phyloP scores from a whole-genome alignment of 1,140 invertebrate genomes.

The Monochamus saltuarius region DNA sequence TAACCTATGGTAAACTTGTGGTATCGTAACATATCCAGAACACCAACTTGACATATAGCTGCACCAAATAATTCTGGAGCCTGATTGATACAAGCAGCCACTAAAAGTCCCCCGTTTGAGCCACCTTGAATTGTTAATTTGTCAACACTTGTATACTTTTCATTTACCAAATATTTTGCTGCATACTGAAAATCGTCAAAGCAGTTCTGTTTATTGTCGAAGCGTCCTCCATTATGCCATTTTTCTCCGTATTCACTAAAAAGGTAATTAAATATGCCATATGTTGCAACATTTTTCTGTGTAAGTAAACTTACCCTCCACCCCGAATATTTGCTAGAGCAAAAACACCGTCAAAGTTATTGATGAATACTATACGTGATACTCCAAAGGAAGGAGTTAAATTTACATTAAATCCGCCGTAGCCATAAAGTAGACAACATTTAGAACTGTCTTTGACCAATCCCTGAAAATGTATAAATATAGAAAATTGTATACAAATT shows the following conservation, averaged over 20 bases:
- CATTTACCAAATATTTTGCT: constrained; percentile 84
- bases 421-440: constrained; percentile 89
- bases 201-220: constrained; percentile 94
- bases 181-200: constrained; percentile 96
- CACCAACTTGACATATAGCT: constrained; percentile 66
- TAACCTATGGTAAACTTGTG: constrained; percentile 98
- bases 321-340: constrained; percentile 94
- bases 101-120: constrained; percentile 94
- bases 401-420: constrained; percentile 96
- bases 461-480: constrained; percentile 61
- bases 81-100: constrained; percentile 92
- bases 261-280: not conserved
- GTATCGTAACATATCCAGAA: constrained; percentile 96
- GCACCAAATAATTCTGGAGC: constrained; percentile 92
- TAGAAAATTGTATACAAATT: no score
- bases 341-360: constrained; percentile 85
- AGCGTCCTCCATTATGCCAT: constrained; percentile 93
- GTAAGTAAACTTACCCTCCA: constrained; percentile 72
- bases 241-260: constrained; percentile 90
- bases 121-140: constrained; percentile 90
- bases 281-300: not conserved
- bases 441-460: constrained; percentile 66
- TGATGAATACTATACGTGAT: constrained; percentile 82
- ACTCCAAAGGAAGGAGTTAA: constrained; percentile 85
- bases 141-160: constrained; percentile 76